Conservation (phyloP, 2,797 vertebrate species). For the Arctocebus calabarensis region DNA sequence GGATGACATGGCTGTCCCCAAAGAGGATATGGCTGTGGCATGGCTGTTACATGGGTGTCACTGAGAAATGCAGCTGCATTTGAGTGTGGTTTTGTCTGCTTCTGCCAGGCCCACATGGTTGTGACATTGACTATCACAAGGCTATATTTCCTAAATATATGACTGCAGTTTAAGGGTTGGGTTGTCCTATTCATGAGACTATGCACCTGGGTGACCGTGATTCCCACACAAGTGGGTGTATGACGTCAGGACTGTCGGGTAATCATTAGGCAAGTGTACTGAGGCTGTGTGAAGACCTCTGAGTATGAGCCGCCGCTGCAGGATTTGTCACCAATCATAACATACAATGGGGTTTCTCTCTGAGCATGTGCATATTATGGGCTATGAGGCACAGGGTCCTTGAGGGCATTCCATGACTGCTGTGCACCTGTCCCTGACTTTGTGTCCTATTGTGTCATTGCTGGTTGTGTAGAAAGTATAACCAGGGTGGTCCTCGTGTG, state of each 20-base stretch:
- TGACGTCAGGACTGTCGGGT: fast-evolving
- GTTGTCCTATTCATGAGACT: neutral
- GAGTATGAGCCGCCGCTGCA: neutral
- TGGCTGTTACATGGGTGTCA: neutral
- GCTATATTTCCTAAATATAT: neutral
- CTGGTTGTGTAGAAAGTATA: neutral
- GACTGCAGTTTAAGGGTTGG: neutral
- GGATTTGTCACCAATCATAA: fast-evolving
- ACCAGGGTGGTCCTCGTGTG: neutral
- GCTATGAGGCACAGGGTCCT: neutral
- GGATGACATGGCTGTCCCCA: neutral
- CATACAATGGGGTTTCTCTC: fast-evolving
- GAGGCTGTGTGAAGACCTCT: neutral
- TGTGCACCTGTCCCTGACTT: neutral
- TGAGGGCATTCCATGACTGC: neutral
- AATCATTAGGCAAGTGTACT: neutral
- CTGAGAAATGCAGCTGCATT: fast-evolving
- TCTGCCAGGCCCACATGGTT: neutral
- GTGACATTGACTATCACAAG: neutral
- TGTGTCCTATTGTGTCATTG: fast-evolving
- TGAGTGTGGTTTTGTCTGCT: neutral
- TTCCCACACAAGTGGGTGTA: fast-evolving
- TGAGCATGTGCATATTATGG: fast-evolving
- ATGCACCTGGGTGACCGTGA: neutral
- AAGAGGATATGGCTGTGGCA: neutral